A percentile compares a stretch with the other conserved stretches of the same genome.
phyloP scores from a whole-genome alignment of 1,140 invertebrate species.

The Cecropterus lyciades region DNA sequence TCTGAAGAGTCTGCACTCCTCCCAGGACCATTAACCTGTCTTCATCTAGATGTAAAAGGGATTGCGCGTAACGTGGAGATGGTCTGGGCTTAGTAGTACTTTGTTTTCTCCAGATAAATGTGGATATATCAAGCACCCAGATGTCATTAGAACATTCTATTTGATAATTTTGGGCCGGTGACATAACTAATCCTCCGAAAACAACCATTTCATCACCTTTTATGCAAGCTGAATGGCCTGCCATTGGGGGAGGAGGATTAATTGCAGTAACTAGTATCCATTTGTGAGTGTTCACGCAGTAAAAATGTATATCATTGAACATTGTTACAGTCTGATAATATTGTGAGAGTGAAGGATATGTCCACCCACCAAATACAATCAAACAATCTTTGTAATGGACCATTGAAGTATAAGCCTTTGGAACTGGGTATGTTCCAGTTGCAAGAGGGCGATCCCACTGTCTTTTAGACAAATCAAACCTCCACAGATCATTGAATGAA shows the following conservation, averaged over 20 bases:
- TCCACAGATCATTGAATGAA: slow-evolving; percentile 99
- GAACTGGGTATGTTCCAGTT: slow-evolving; percentile 96
- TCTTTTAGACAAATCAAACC: slow-evolving; percentile 93
- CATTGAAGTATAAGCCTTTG: slow-evolving; percentile 97
- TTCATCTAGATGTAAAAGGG: slow-evolving; percentile 90
- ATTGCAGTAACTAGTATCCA: slow-evolving; percentile 91
- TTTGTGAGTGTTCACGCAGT: slow-evolving; percentile 92
- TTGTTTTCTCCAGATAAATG: slow-evolving; percentile 91
- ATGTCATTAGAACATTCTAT: slow-evolving; percentile 92
- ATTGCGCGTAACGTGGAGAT: slow-evolving; percentile 94
- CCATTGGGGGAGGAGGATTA: slow-evolving; percentile 90
- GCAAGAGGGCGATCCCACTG: slow-evolving; percentile 93
- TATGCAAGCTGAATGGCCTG: slow-evolving; percentile 97
- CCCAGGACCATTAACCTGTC: slow-evolving; percentile 90
- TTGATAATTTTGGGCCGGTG: slow-evolving; percentile 79
- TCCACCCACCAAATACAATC: slow-evolving; percentile 98
- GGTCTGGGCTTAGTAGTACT: slow-evolving; percentile 89
- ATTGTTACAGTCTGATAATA: slow-evolving; percentile 95
- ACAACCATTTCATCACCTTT: slow-evolving; percentile 95
- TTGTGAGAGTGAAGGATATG: slow-evolving; percentile 95
- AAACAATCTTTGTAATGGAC: slow-evolving; percentile 93
- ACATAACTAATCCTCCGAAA: slow-evolving; percentile 90
- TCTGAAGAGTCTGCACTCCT: slow-evolving; percentile 85
- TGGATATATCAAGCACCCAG: slow-evolving; percentile 94
- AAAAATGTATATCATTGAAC: slow-evolving; percentile 97